phyloP scores from a whole-genome alignment of 2,113 vertebrate species.

The Oreochromis aureus region DNA sequence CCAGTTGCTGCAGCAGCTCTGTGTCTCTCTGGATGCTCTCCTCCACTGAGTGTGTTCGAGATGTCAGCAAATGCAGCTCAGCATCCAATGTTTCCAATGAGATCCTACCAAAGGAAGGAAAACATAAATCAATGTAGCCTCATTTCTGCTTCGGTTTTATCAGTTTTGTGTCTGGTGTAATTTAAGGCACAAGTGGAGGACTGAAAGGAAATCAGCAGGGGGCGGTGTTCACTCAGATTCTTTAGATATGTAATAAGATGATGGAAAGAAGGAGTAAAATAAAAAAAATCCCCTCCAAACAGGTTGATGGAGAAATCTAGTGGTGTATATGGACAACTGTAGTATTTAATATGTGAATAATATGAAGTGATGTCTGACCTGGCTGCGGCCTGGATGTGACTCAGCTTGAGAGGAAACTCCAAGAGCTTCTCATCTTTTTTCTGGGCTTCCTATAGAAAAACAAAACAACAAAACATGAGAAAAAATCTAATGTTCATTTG shows the following conservation, averaged over 20 bases:
- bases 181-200: background rate
- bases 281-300: background rate
- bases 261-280: background rate
- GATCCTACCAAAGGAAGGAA: constrained; percentile 8
- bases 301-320: background rate
- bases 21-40: constrained; percentile 28
- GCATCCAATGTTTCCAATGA: constrained; percentile 43
- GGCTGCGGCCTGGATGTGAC: constrained; percentile 35
- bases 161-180: background rate
- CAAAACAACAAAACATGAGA: background rate
- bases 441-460: constrained; percentile 31
- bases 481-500: accelerated
- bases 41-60: constrained; percentile 41
- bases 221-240: background rate
- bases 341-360: background rate
- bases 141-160: background rate
- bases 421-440: constrained; percentile 56
- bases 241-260: background rate
- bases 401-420: constrained; percentile 54
- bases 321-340: background rate
- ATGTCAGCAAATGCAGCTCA: constrained; percentile 32
- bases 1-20: constrained; percentile 49
- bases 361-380: constrained; percentile 10
- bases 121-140: background rate
- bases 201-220: background rate